A percentile compares a stretch with the other conserved stretches of the same genome.
Conservation (phyloP, 1,140 invertebrate species). For the Drosophila sproati region DNA sequence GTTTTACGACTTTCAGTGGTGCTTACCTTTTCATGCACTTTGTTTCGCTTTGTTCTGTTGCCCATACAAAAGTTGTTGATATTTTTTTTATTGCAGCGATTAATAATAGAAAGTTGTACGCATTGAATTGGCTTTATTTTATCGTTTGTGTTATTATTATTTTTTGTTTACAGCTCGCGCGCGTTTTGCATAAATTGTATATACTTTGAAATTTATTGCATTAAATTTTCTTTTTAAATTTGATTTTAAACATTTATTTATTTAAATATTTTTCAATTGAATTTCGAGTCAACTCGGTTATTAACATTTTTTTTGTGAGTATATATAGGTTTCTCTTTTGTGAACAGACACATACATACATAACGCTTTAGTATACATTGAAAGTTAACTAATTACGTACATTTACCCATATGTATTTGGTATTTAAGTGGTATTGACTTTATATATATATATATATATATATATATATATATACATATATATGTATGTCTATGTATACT, state of each 20-base stretch:
- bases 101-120: not conserved
- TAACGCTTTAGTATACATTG: constrained; percentile 32
- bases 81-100: not conserved
- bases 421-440: constrained; percentile 12
- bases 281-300: not conserved
- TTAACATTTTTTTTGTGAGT: constrained; percentile 3
- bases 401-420: constrained; percentile 24
- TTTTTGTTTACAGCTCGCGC: constrained; percentile 51
- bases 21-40: constrained; percentile 22
- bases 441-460: constrained; percentile 20
- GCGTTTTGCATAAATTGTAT: constrained; percentile 58
- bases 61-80: constrained; percentile 14
- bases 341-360: constrained; percentile 12
- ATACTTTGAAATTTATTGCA: constrained; percentile 21
- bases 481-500: constrained; percentile 36
- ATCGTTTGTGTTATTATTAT: constrained; percentile 10
- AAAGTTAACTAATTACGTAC: constrained; percentile 47
- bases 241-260: constrained; percentile 7
- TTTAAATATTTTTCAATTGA: constrained; percentile 8
- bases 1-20: not conserved
- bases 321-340: not conserved
- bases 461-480: too few relatives aligned
- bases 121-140: not conserved
- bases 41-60: not conserved
- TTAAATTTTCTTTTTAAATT: constrained; percentile 4